phyloP scores from a whole-genome alignment of 37 sponge, comb jelly and placozoan genomes.

The Mnemiopsis leidyi region DNA sequence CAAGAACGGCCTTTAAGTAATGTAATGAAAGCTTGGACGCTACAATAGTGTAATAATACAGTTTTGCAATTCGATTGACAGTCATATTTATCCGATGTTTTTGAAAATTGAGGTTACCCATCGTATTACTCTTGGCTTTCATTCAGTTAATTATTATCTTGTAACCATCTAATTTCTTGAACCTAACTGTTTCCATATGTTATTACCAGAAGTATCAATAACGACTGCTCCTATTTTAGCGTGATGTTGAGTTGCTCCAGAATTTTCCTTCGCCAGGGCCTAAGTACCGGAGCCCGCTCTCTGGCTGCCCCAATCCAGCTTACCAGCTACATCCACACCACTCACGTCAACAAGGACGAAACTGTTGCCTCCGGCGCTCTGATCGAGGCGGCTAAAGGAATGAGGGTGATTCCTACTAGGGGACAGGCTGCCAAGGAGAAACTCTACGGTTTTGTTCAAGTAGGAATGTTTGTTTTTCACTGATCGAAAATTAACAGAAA shows the following conservation, averaged over 20 bases:
- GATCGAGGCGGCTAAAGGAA: conserved; percentile 1
- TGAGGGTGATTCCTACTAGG: conserved; percentile 51
- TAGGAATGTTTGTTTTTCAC: too few species aligned
- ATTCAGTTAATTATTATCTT: too few species aligned
- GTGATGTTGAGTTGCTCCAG: conserved; percentile 47
- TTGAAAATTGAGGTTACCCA: too few species aligned
- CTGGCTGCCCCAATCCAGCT: background rate
- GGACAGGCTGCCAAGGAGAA: conserved; percentile 65
- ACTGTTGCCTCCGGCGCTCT: conserved; percentile 20
- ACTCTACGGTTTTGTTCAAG: conserved; percentile 59
- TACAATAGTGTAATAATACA: background rate
- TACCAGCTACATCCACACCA: conserved; percentile 37
- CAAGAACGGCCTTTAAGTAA: too few species aligned
- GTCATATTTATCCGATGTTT: background rate
- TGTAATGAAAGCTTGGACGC: too few species aligned
- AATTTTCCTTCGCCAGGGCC: background rate
- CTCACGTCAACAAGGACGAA: background rate
- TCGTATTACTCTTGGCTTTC: too few species aligned
- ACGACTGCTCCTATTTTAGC: too few species aligned
- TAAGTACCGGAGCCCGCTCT: background rate
- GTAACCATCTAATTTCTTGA: too few species aligned
- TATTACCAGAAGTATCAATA: too few species aligned
- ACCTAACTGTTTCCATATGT: too few species aligned
- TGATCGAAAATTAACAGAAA: too few species aligned
- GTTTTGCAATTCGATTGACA: background rate